phyloP scores from a whole-genome alignment of 92 coral and sea anemone genomes.

The Siderastrea radians region DNA sequence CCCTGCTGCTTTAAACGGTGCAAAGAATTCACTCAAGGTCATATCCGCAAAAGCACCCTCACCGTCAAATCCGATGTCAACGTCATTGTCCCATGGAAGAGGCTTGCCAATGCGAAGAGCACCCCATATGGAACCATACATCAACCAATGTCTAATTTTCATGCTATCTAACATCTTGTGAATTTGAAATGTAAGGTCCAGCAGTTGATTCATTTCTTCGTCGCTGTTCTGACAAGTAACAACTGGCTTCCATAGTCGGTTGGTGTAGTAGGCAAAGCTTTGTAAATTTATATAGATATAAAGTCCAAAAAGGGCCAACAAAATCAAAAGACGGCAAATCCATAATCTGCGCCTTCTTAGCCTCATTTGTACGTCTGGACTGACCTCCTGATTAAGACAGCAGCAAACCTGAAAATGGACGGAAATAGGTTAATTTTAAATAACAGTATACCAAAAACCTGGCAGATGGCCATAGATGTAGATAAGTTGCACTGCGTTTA shows the following conservation, averaged over 20 bases:
- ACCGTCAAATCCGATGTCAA: conserved; percentile 79
- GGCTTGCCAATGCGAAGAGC: conserved; percentile 77
- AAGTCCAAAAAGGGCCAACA: neutral
- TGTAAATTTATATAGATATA: conserved; percentile 39
- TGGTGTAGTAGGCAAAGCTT: conserved; percentile 46
- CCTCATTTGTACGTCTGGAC: neutral
- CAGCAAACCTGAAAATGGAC: neutral
- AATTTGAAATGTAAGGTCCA: conserved; percentile 62
- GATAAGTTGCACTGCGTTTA: too few relatives aligned
- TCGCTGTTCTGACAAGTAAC: conserved; percentile 28
- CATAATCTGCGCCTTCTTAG: conserved; percentile 18
- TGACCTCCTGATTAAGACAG: neutral
- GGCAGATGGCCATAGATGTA: too few relatives aligned
- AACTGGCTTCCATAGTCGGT: conserved; percentile 36
- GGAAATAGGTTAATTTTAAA: neutral
- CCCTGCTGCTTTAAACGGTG: conserved; percentile 57
- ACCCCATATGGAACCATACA: conserved; percentile 88
- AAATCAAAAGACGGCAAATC: neutral
- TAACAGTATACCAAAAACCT: too few relatives aligned
- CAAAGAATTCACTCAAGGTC: conserved; percentile 45
- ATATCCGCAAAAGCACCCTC: conserved; percentile 53
- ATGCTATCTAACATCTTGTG: conserved; percentile 64
- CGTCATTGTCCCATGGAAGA: conserved; percentile 86
- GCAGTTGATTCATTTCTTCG: conserved; percentile 57
- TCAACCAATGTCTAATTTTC: conserved; percentile 74